Evolutionary conservation across 1,140 invertebrate genomes (phyloP), one percentile per base, ranked within the genome.

Genomic region (Cataglyphis hispanica): DNA sequence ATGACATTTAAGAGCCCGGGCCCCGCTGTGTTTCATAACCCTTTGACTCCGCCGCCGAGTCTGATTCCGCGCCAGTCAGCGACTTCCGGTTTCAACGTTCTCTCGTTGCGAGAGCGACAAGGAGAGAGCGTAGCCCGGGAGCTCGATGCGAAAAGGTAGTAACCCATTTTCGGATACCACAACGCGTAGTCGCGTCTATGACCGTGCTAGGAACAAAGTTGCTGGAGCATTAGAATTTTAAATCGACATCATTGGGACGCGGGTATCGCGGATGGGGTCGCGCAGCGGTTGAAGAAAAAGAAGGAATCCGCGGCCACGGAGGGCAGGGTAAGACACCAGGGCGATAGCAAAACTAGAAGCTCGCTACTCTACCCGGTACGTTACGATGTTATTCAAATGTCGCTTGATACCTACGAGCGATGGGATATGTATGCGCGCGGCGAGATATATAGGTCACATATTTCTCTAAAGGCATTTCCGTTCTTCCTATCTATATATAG

Each of bases 191-290:
- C 50, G 22, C 72, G 46, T 63, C 74, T 81, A 83, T 85, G 70
- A 66, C 27, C 66, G 69, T n/a, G 66, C 60, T 56, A 64, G 56
- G 89, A 88, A 88, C 77, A 90, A 90, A 90, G 88, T 90, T 90
- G 75, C 75, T 64, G 53, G 19, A 13, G 64, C 87, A 91, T 92
- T 91, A 91, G 91, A 92, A 91, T 92, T 92, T 92, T 90, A 92
- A 91, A 91, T 92, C 78, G 86, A 87, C 87, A 77, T 86, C 80
- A 87, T 91, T 85, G 40, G 67, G 83, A 27, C 53, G 43, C 66
- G 40, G 64, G 64, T 67, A 67, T 67, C 34, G 46, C 63, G 56
- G 40, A 8, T 19, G 43, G 25, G 50, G 61, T 67, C 74, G 43
- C 74, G 43, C 27, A 43, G 34, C 81, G 81, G 60, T 61, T 76